A percentile compares a stretch with the other conserved stretches of the same genome.
Conservation (phyloP, 2,888 invertebrate genomes). For the Pyrgus malvae region DNA sequence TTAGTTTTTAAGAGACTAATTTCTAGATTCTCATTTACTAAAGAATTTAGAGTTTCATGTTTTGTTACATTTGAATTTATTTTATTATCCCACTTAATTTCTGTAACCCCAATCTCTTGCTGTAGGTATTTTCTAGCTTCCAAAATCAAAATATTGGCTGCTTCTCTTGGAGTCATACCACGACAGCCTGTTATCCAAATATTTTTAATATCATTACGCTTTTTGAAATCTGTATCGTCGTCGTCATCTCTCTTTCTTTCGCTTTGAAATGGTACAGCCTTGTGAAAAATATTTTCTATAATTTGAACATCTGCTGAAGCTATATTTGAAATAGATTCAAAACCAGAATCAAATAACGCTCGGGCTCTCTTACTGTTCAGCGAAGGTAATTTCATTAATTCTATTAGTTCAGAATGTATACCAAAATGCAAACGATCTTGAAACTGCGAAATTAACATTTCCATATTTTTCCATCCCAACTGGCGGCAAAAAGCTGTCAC, state of each 20-base stretch:
- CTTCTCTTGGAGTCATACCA: slow-evolving; percentile 90
- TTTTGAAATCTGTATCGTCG: slow-evolving; percentile 83
- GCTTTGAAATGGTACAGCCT: slow-evolving; percentile 92
- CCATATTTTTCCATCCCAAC: slow-evolving; percentile 95
- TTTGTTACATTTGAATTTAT: neutral
- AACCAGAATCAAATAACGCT: slow-evolving; percentile 90
- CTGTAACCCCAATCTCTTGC: slow-evolving; percentile 87
- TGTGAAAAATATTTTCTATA: slow-evolving; percentile 89
- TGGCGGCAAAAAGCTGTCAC: slow-evolving; percentile 97
- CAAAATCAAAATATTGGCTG: slow-evolving; percentile 87
- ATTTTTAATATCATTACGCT: slow-evolving; percentile 85
- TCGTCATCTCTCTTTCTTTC: slow-evolving; percentile 88
- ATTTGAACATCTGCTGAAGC: slow-evolving; percentile 86
- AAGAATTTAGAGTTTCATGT: neutral
- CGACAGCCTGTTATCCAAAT: slow-evolving; percentile 91
- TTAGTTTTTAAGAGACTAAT: too few relatives aligned
- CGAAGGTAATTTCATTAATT: slow-evolving; percentile 92
- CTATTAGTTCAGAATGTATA: slow-evolving; percentile 94
- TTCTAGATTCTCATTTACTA: neutral
- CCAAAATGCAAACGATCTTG: slow-evolving; percentile 97
- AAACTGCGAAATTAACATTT: slow-evolving; percentile 94
- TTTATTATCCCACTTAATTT: slow-evolving; percentile 84
- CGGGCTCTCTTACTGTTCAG: slow-evolving; percentile 93
- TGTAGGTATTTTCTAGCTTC: slow-evolving; percentile 89
- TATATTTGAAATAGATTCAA: slow-evolving; percentile 88